Conservation (phyloP, 2,797 vertebrate genomes). For the Acanthis flammea region DNA sequence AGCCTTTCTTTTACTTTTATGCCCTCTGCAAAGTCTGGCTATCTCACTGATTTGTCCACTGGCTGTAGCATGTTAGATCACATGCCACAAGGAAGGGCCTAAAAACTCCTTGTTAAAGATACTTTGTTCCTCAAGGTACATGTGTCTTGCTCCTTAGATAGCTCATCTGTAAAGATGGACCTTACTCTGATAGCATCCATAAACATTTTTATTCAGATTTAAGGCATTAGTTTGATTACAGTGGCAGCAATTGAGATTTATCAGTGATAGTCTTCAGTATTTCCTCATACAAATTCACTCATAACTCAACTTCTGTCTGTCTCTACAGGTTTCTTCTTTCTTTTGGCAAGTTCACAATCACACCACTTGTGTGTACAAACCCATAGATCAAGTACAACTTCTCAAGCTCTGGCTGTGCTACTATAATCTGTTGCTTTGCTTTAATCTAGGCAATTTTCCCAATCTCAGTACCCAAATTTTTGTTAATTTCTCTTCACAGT, state of each 20-base stretch:
- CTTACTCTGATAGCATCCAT: neutral
- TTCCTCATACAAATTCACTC: neutral
- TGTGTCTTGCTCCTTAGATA: neutral
- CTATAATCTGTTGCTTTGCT: neutral
- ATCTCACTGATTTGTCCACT: neutral
- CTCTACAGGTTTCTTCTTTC: neutral
- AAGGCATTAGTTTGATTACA: neutral
- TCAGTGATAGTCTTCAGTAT: neutral
- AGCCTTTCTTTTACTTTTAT: neutral
- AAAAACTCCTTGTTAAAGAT: neutral
- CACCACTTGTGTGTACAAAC: neutral
- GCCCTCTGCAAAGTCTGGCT: neutral
- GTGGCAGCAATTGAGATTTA: neutral
- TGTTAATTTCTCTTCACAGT: neutral
- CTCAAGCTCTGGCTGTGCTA: neutral
- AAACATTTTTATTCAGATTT: neutral
- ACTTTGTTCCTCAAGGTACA: neutral
- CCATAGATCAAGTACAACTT: neutral
- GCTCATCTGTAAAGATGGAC: neutral
- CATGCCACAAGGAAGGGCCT: neutral
- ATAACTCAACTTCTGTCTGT: neutral
- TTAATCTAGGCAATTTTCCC: neutral
- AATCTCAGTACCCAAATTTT: neutral
- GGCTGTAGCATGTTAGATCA: neutral
- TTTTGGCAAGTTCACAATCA: neutral